These are phyloP conservation scores for Sinhomidia bicolor DNA, from an alignment of 2,888 invertebrate species.

Conservation along the genomic window DNA sequence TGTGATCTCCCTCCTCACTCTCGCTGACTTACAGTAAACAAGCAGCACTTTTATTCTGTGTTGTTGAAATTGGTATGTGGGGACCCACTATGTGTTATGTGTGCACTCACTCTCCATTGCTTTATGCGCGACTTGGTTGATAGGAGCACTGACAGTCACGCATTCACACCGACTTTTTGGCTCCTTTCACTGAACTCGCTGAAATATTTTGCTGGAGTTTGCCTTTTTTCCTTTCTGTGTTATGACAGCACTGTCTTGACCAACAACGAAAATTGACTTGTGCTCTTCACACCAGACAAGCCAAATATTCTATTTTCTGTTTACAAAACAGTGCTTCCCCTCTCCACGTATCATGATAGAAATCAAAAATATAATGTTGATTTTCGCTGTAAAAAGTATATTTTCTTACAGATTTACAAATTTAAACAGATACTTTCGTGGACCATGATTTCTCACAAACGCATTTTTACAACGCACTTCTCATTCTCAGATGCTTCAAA, in stretches of 20 bases:
- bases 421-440: too few relatives aligned
- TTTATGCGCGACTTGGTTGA: slow-evolving; percentile 33
- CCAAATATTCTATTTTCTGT: too few relatives aligned
- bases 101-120: not conserved
- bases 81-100: not conserved
- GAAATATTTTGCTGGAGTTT: not conserved
- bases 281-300: not conserved
- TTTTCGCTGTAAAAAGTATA: too few relatives aligned
- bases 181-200: slow-evolving; percentile 30
- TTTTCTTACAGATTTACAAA: too few relatives aligned
- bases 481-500: too few relatives aligned
- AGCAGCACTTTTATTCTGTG: slow-evolving; percentile 14
- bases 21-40: slow-evolving; percentile 14
- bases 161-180: slow-evolving; percentile 63
- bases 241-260: not conserved
- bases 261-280: not conserved
- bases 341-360: not conserved
- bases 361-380: not conserved
- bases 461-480: too few relatives aligned
- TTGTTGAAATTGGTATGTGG: not conserved
- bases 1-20: slow-evolving; percentile 43
- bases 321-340: too few relatives aligned
- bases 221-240: not conserved
- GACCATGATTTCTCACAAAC: too few relatives aligned
- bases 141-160: slow-evolving; percentile 57